phyloP scores from a whole-genome alignment of 2,888 invertebrate species.

The Polymixis lichenea region DNA sequence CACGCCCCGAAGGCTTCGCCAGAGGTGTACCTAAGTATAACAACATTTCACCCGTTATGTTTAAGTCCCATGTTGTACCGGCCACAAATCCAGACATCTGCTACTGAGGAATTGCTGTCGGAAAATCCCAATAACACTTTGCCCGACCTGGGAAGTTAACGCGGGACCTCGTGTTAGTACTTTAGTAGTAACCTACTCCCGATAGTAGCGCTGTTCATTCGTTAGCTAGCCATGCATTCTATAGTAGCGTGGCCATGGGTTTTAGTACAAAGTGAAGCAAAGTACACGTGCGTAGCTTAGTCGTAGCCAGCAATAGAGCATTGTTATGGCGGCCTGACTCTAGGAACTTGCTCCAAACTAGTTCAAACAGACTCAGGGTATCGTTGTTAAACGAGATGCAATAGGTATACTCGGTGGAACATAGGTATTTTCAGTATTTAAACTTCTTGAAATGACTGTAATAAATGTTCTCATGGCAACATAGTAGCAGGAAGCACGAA shows the following conservation, averaged over 20 bases:
- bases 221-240: not conserved
- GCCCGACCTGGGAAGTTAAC: no score
- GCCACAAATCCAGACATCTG: no score
- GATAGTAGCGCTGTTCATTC: not conserved
- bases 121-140: no score
- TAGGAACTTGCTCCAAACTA: not conserved
- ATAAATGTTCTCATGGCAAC: slow-evolving; percentile 19
- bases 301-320: not conserved
- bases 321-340: not conserved
- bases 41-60: no score
- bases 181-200: no score
- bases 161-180: no score
- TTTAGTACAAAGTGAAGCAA: not conserved
- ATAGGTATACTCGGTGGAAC: not conserved
- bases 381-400: not conserved
- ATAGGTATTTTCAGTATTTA: not conserved
- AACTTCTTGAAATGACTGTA: slow-evolving; percentile 21
- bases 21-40: no score
- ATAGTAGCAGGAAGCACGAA: slow-evolving; percentile 7
- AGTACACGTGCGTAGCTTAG: not conserved
- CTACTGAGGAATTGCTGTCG: no score
- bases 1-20: no score
- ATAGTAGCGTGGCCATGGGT: not conserved
- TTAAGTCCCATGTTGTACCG: no score
- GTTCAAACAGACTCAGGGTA: not conserved